Evolutionary conservation across 2,797 vertebrate genomes (phyloP).

Genomic region (Coranthus polyacanthus): DNA sequence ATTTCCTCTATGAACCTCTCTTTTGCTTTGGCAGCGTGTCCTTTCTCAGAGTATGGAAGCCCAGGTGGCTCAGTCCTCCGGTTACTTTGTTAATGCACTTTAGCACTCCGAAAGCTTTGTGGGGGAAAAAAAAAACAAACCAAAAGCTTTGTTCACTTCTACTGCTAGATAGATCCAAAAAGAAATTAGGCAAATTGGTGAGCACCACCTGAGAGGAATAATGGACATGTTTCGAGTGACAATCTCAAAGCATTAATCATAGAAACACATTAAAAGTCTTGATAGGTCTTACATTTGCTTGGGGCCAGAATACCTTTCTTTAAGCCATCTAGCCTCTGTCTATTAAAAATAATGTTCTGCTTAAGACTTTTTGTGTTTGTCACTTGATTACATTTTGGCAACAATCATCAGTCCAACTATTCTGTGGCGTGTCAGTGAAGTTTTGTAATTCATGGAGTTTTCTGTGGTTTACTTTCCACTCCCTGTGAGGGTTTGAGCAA

Average conservation of each 20-base stretch:
- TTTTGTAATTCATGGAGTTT: constrained; percentile 7
- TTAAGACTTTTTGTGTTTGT: constrained; percentile 25
- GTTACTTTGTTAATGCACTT: constrained; percentile 59
- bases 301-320: constrained; percentile 40
- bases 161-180: constrained; percentile 49
- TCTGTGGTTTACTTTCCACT: constrained; percentile 10
- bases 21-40: constrained; percentile 34
- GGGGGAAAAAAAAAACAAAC: constrained; percentile 59
- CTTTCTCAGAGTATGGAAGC: constrained; percentile 47
- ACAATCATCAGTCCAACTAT: constrained; percentile 37
- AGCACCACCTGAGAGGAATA: constrained; percentile 63
- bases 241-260: constrained; percentile 50
- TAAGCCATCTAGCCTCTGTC: constrained; percentile 27
- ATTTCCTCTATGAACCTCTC: constrained; percentile 33
- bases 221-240: constrained; percentile 65
- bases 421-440: constrained; percentile 4
- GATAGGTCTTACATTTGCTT: too few species aligned
- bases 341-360: constrained; percentile 35
- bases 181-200: constrained; percentile 66
- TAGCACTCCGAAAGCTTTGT: constrained; percentile 50
- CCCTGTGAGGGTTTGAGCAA: constrained; percentile 5
- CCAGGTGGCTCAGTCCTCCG: constrained; percentile 62
- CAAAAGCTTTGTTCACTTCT: constrained; percentile 54
- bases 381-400: constrained; percentile 40
- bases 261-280: too few species aligned